Evolutionary conservation across 2,797 vertebrate genomes (phyloP).

Genomic region (Synaphobranchus kaupii): DNA sequence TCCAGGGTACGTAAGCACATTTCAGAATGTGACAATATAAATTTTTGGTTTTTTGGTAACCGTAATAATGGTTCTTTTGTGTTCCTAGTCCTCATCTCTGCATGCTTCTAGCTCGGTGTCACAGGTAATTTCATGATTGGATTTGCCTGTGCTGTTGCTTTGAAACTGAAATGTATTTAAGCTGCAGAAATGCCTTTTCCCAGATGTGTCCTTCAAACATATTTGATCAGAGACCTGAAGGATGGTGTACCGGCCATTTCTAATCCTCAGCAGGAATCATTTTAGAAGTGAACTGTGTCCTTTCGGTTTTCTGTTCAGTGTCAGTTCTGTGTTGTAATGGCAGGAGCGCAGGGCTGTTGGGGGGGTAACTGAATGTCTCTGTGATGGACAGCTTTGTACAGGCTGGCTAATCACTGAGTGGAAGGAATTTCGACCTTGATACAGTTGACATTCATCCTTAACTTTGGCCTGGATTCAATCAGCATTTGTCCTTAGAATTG

Average conservation of each 20-base stretch:
- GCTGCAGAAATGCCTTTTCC: neutral
- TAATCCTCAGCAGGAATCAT: neutral
- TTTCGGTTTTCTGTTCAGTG: neutral
- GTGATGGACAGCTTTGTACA: neutral
- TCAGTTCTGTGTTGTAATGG: neutral
- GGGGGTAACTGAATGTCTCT: neutral
- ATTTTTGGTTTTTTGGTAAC: neutral
- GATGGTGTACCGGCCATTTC: neutral
- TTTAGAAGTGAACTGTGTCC: neutral
- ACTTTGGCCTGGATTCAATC: neutral
- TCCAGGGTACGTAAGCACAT: neutral
- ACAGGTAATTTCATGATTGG: conserved; percentile 40
- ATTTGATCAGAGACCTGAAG: neutral
- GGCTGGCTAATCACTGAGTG: neutral
- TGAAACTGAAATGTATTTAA: conserved; percentile 8
- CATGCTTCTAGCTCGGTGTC: conserved; percentile 15
- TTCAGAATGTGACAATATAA: neutral
- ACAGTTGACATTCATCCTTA: neutral
- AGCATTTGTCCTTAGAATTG: neutral
- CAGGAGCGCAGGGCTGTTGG: neutral
- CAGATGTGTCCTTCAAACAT: neutral
- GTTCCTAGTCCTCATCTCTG: conserved; percentile 5
- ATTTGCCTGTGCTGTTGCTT: neutral
- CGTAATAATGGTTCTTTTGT: conserved; percentile 6
- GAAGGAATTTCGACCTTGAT: neutral